These are phyloP conservation scores for Mallotus villosus DNA, from an alignment of 2,797 vertebrate species.

Conservation along the genomic window DNA sequence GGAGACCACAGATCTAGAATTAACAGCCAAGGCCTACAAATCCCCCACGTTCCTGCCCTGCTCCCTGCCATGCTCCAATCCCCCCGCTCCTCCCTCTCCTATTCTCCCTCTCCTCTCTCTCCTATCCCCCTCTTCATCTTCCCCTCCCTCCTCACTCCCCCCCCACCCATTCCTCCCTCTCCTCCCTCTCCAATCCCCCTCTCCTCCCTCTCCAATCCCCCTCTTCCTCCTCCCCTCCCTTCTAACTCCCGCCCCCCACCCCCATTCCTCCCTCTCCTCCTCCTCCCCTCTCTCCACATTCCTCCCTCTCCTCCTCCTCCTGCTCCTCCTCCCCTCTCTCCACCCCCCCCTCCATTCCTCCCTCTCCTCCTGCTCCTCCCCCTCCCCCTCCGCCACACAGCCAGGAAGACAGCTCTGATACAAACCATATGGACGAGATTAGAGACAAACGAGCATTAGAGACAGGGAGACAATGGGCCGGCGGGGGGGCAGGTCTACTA, in stretches of 20 bases:
- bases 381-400: slow-evolving; percentile 40
- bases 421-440: slow-evolving; percentile 62
- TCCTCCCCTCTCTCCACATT: too few relatives aligned
- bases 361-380: too few relatives aligned
- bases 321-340: background rate
- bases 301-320: slow-evolving; percentile 16
- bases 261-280: too few relatives aligned
- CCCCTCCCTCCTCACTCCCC: background rate
- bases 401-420: slow-evolving; percentile 49
- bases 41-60: slow-evolving; percentile 13
- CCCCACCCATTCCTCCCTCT: slow-evolving; percentile 14
- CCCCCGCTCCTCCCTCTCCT: background rate
- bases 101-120: background rate
- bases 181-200: too few relatives aligned
- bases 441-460: slow-evolving; percentile 43
- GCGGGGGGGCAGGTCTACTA: slow-evolving; percentile 18
- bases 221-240: slow-evolving; percentile 16
- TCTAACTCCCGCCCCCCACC: background rate
- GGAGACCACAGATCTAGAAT: too few relatives aligned
- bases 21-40: too few relatives aligned
- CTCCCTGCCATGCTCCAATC: slow-evolving; percentile 8
- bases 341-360: too few relatives aligned
- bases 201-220: too few relatives aligned
- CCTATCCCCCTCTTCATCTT: too few relatives aligned
- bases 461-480: slow-evolving; percentile 40